These are phyloP conservation scores for Aphodius sticticus DNA, from an alignment of 2,888 invertebrate genomes.

Conservation along the genomic window DNA sequence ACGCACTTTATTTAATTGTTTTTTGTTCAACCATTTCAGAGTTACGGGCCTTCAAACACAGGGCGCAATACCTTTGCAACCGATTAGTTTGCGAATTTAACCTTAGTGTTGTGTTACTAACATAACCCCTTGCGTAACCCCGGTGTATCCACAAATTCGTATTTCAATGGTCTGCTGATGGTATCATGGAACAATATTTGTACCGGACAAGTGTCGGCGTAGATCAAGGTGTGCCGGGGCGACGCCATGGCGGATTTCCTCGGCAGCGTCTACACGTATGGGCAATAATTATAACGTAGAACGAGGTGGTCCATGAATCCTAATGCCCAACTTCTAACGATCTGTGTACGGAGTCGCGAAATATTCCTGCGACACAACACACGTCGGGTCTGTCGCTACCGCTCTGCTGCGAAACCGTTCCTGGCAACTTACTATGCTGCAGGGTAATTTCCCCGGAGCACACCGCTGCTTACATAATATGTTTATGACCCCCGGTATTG, in stretches of 20 bases:
- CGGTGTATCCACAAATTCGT: background rate
- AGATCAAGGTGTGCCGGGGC: background rate
- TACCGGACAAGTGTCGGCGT: background rate
- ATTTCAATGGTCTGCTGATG: background rate
- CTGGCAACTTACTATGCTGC: conserved; percentile 50
- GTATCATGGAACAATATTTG: background rate
- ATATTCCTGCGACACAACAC: conserved; percentile 52
- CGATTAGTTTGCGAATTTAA: no score
- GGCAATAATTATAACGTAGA: conserved; percentile 28
- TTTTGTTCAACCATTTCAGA: no score
- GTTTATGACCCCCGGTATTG: conserved; percentile 51
- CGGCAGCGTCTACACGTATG: conserved; percentile 17
- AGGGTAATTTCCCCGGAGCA: conserved; percentile 60
- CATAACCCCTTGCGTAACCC: no score
- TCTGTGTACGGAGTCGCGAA: conserved; percentile 49
- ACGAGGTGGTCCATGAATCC: conserved; percentile 48
- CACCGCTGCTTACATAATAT: conserved; percentile 59
- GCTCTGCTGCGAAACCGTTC: conserved; percentile 37
- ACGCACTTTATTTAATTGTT: no score
- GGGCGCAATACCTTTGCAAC: no score
- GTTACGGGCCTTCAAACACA: no score
- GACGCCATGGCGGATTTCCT: background rate
- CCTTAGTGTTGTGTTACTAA: no score
- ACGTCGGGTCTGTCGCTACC: conserved; percentile 41
- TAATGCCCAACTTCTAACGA: conserved; percentile 42